Conservation (phyloP, 2,888 invertebrate species). For the Prenolepis imparis region DNA sequence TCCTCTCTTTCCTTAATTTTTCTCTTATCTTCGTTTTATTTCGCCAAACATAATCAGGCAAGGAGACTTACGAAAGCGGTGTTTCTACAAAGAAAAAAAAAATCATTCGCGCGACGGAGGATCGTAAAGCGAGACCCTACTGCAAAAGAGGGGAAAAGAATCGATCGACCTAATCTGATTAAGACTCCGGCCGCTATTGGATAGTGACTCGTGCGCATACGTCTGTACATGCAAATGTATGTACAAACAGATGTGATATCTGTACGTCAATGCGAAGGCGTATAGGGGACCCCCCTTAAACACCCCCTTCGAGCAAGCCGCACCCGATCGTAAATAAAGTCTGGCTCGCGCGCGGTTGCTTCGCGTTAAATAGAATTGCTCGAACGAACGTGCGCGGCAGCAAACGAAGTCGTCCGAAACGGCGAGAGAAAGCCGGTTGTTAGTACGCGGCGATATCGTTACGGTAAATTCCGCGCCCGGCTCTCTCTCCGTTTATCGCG, state of each 20-base stretch:
- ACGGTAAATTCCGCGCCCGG: constrained; percentile 22
- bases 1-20: background rate
- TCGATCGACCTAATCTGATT: constrained; percentile 80
- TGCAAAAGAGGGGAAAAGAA: constrained; percentile 63
- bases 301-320: constrained; percentile 41
- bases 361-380: constrained; percentile 35
- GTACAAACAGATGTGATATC: constrained; percentile 18
- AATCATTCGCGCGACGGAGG: constrained; percentile 45
- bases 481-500: constrained; percentile 22
- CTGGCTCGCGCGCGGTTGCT: constrained; percentile 48
- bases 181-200: constrained; percentile 69
- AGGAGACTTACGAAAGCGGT: constrained; percentile 29
- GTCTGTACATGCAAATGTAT: constrained; percentile 60
- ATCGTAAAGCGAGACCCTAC: constrained; percentile 42
- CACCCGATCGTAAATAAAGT: constrained; percentile 72
- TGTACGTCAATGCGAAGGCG: constrained; percentile 1
- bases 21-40: constrained; percentile 24
- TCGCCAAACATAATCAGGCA: constrained; percentile 33
- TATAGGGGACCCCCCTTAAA: background rate
- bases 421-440: constrained; percentile 4
- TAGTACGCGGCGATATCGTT: constrained; percentile 23
- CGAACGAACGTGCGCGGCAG: constrained; percentile 6
- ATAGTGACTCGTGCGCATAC: constrained; percentile 48
- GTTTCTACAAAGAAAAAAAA: constrained; percentile 25
- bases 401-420: constrained; percentile 15